Base-by-base conservation (phyloP, 2,797 vertebrate species). In the Gymnodraco acuticeps region DNA sequence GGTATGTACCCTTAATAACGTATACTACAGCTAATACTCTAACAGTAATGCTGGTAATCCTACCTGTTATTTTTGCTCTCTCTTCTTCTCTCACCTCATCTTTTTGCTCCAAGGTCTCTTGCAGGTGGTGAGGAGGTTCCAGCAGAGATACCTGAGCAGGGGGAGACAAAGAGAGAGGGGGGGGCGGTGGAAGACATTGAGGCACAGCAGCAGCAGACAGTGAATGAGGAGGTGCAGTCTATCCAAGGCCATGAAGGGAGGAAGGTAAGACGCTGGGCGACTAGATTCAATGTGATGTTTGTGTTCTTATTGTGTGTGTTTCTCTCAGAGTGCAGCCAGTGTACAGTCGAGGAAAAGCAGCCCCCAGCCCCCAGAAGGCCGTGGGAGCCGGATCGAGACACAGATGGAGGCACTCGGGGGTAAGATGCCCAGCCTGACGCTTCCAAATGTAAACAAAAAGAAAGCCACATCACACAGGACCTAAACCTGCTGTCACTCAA, bases 261-360 rank as follows among this genome's bases (percentile, higher is more conserved):
- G 15, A 76, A 92, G 92, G 93, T 93, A 71, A 78, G 69, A 65
- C 17, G 43, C 11, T 6, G 0, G 33, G 19, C 43, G 52, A 3
- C 1, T 31, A 13, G 3, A 65, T 52, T 51, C 20, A 64, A 0
- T 53, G 19, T 4, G 33, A 48, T 14, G 17, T 68, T 70, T 68
- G 70, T 9, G 64, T 68, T 76, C 17, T 54, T 42, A 50, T 5
- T 62, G 54, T 70, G 19, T 80, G 4, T 56, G 14, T 59, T 1
- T 67, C 13, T 78, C 41, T 5, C 83, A 94, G 92, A 93, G 89
- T 72, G 64, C 65, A 50, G 19, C 66, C 48, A 93, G 90, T 65
- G 19, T 52, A 1, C 60, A n/a, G 31, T 93, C 93, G 0, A 53
- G 53, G 51, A 87, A 46, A 50, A 85, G 1, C 64, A 86, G 83